Conservation (phyloP, 2,113 vertebrate species). For the Nycticorax nycticorax region DNA sequence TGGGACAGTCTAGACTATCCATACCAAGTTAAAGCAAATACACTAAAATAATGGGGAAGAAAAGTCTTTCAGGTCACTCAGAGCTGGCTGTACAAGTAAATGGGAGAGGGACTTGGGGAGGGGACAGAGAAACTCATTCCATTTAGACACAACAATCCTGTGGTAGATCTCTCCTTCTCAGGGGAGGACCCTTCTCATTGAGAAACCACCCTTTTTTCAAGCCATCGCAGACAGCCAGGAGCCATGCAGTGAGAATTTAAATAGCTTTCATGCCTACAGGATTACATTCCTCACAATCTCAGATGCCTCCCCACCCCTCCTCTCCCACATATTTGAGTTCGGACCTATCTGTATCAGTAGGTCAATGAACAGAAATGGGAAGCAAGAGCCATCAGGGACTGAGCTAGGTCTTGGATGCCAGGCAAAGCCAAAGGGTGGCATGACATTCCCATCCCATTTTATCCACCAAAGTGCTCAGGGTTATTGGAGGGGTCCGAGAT, state of each 20-base stretch:
- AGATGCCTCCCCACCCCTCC: neutral
- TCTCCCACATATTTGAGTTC: neutral
- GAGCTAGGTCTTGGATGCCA: neutral
- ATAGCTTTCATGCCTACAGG: neutral
- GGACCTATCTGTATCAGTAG: neutral
- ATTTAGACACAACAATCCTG: neutral
- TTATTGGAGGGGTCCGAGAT: neutral
- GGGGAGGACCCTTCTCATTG: accelerated
- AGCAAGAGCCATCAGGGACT: neutral
- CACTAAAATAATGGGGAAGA: neutral
- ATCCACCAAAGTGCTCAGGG: neutral
- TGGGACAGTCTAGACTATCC: neutral
- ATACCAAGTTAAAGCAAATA: neutral
- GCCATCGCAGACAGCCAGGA: neutral
- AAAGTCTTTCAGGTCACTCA: neutral
- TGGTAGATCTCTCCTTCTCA: neutral
- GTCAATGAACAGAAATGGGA: neutral
- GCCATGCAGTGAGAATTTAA: neutral
- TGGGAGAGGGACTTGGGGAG: neutral
- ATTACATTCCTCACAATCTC: neutral
- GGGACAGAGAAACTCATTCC: neutral
- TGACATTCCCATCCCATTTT: neutral
- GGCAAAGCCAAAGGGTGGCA: neutral
- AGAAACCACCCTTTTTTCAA: neutral
- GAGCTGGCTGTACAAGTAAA: neutral